Base-by-base conservation (phyloP, 2,888 invertebrate species). In the Erebia ligea region DNA sequence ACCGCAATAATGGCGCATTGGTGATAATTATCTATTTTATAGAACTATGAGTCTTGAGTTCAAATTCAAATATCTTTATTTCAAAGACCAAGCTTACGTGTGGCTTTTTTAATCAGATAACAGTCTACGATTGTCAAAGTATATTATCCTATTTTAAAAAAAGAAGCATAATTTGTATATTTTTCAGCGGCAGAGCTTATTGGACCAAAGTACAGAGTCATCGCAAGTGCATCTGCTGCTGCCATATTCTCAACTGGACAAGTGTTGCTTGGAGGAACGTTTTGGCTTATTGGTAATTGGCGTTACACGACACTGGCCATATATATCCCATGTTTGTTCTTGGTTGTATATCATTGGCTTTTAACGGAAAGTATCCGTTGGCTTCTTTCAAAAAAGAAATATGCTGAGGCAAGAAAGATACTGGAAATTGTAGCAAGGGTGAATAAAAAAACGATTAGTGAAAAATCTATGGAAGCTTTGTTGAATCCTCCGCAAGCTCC, bases 201-300 rank as follows among this genome's bases (percentile, higher is more conserved):
- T 6, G 96, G 96, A 0, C 96, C 96, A 1, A 95, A 95, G 67
- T 95, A 95, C 69, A 94, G 97, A 57, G 21, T 57, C 56, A 96
- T 96, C 1, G 79, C 96, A n/a, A 95, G 96, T 68, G 95, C 96
- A 5, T 88, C 95, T 25, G 93, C 95, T 21, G 94, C 95, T 9
- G 94, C 95, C n/a, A 95, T 96, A 86, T 97, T 96, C 78, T 95
- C 96, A 0, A 77, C 95, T 10, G 97, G 97, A 0, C 96, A 96
- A 87, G 94, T 96, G 52, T 76, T 95, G 1, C 86, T 96, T 6
- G 96, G 96, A 1, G 80, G 94, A 50, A 86, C 95, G 1, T 96
- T 97, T 0, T 96, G 96, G 94, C 84, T 91, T 72, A 88, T 95
- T 3, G 94, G 94, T 75, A 94, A 95, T 70, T 97, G 97, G 97